Evolutionary conservation across 2,113 vertebrate genomes (phyloP).

Genomic region (Bucco capensis): DNA sequence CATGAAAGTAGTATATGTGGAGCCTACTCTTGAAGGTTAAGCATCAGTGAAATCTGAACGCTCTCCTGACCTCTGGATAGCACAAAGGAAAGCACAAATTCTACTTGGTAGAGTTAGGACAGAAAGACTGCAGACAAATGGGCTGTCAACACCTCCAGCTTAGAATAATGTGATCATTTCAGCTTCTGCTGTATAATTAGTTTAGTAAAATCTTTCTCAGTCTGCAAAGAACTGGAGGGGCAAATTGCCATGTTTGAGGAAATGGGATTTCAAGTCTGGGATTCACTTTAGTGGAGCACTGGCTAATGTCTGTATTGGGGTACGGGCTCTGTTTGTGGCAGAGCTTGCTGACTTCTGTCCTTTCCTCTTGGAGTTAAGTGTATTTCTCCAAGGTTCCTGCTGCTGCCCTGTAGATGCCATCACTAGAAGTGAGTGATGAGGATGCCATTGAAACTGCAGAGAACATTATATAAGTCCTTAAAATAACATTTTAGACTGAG

Average conservation of each 20-base stretch:
- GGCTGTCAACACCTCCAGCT: neutral
- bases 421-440: neutral
- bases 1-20: neutral
- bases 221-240: neutral
- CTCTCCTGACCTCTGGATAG: neutral
- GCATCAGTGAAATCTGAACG: neutral
- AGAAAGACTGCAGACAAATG: neutral
- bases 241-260: neutral
- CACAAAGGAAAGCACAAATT: neutral
- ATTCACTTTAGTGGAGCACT: neutral
- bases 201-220: neutral
- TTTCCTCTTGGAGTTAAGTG: neutral
- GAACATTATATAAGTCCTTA: neutral
- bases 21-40: neutral
- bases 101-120: neutral
- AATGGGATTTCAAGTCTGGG: neutral
- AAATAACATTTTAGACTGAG: neutral
- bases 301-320: neutral
- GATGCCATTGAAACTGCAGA: neutral
- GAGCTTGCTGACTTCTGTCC: neutral
- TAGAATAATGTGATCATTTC: neutral
- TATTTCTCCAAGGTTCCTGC: neutral
- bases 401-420: neutral
- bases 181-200: neutral
- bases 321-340: neutral